A percentile compares a stretch with the other conserved stretches of the same genome.
Evolutionary conservation across 2,113 vertebrate species (phyloP).

Genomic region (Hydrochoerus hydrochaeris): DNA sequence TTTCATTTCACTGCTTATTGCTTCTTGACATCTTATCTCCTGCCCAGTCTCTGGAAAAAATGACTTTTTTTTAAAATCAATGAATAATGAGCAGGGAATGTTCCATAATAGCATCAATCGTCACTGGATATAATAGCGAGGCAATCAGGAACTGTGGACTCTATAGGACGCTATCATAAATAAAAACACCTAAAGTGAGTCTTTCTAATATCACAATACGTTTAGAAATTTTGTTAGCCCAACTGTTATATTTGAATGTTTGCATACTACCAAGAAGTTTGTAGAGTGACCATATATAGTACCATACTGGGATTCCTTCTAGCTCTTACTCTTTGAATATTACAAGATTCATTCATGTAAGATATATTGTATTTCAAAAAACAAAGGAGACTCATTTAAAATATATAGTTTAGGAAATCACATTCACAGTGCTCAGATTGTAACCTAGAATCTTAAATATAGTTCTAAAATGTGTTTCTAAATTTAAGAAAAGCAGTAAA

Average conservation of each 20-base stretch:
- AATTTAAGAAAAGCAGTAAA: conserved; percentile 48
- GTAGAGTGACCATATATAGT: neutral
- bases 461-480: neutral
- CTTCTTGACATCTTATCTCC: conserved; percentile 79
- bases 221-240: conserved; percentile 36
- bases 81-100: conserved; percentile 74
- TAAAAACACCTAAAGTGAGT: conserved; percentile 26
- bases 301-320: conserved; percentile 26
- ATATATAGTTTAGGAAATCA: conserved; percentile 35
- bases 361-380: conserved; percentile 48
- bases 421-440: conserved; percentile 20
- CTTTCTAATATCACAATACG: neutral
- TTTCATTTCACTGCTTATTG: conserved; percentile 72
- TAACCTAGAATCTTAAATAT: conserved; percentile 22
- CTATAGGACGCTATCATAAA: neutral
- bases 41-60: conserved; percentile 62
- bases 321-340: conserved; percentile 6
- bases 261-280: neutral
- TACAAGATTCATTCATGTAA: conserved; percentile 35
- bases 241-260: neutral
- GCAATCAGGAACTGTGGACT: conserved; percentile 48
- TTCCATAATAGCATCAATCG: conserved; percentile 50
- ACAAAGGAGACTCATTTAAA: conserved; percentile 25
- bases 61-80: conserved; percentile 54
- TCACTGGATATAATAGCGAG: conserved; percentile 39